Evolutionary conservation across 2,888 invertebrate genomes (phyloP).

Genomic region (Eudemis profundana): DNA sequence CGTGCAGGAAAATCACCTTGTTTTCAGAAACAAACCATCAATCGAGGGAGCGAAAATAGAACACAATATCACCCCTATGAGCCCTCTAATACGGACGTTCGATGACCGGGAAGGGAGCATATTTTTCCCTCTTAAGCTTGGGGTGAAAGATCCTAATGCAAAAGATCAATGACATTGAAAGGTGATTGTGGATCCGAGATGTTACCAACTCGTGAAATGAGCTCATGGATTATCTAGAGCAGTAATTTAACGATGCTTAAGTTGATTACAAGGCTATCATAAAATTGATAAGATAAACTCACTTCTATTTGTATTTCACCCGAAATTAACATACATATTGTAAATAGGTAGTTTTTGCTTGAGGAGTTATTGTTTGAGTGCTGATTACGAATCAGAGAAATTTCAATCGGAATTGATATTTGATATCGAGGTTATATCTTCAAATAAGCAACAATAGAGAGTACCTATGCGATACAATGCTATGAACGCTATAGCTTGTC

Average conservation of each 20-base stretch:
- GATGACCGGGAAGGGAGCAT: constrained; percentile 54
- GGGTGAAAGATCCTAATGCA: constrained; percentile 29
- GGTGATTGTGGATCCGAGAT: constrained; percentile 19
- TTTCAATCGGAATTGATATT: too few relatives aligned
- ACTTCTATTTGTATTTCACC: too few relatives aligned
- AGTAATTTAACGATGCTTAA: not conserved
- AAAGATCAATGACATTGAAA: constrained; percentile 39
- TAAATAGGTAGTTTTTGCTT: too few relatives aligned
- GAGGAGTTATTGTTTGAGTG: too few relatives aligned
- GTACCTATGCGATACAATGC: too few relatives aligned
- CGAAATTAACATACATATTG: too few relatives aligned
- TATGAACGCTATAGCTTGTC: too few relatives aligned
- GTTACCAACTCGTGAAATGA: constrained; percentile 4
- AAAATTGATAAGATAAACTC: not conserved
- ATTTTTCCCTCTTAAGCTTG: constrained; percentile 49
- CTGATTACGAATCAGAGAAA: too few relatives aligned
- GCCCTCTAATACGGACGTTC: constrained; percentile 58
- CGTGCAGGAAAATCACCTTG: constrained; percentile 38
- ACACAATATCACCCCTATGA: constrained; percentile 55
- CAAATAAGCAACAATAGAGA: too few relatives aligned
- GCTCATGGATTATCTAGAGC: not conserved
- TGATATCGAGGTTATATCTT: too few relatives aligned
- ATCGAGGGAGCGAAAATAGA: constrained; percentile 62
- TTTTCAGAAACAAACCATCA: constrained; percentile 50
- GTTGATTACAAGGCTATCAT: not conserved